Percentiles rank a stretch among this genome's conserved stretches.
phyloP scores from a whole-genome alignment of 2,888 invertebrate species.

The Eristalis tenax region DNA sequence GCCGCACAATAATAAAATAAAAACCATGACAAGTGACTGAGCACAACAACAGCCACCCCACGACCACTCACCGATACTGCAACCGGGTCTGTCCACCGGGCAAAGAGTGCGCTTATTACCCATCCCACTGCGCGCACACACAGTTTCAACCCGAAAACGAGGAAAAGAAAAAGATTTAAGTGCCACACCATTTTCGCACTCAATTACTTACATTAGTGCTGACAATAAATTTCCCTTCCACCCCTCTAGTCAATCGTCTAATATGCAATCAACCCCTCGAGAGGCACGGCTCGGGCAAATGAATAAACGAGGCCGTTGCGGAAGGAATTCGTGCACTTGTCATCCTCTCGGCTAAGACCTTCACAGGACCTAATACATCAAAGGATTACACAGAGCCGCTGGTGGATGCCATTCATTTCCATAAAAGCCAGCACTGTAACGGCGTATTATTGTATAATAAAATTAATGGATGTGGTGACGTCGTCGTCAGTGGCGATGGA shows the following conservation, averaged over 20 bases:
- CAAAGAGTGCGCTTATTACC: conserved; percentile 51
- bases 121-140: conserved; percentile 13
- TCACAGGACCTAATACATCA: conserved; percentile 23
- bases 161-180: conserved; percentile 73
- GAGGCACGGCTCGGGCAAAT: not conserved
- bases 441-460: not conserved
- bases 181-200: conserved; percentile 81
- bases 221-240: conserved; percentile 76
- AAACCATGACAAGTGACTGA: conserved; percentile 61
- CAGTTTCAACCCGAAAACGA: conserved; percentile 10
- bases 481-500: not conserved
- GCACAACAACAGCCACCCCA: conserved; percentile 58
- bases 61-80: not conserved
- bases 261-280: conserved; percentile 39
- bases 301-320: not conserved
- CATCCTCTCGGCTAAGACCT: conserved; percentile 2
- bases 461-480: conserved; percentile 1
- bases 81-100: conserved; percentile 13
- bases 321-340: not conserved
- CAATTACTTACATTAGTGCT: conserved; percentile 81
- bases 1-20: conserved; percentile 68
- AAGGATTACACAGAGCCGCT: conserved; percentile 36
- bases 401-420: not conserved
- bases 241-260: conserved; percentile 20
- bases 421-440: not conserved